These are phyloP conservation scores for Schlechtendalia chinensis DNA, from an alignment of 1,140 invertebrate genomes.

Conservation along the genomic window DNA sequence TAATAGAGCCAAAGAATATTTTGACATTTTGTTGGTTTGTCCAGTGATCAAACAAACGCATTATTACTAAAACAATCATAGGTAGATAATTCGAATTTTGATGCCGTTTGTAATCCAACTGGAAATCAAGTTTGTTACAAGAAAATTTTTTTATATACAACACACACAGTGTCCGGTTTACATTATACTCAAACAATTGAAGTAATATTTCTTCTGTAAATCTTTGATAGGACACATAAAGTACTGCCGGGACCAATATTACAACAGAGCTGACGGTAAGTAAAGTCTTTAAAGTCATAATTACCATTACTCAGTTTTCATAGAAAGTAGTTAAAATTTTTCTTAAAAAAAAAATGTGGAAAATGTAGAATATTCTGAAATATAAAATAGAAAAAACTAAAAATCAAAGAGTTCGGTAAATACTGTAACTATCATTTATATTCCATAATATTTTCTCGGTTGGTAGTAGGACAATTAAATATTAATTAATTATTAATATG, in stretches of 20 bases:
- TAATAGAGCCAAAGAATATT: slow-evolving; percentile 35
- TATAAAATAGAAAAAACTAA: too few species aligned
- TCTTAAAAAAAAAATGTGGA: slow-evolving; percentile 48
- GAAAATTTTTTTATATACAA: slow-evolving; percentile 1
- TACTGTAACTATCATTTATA: too few species aligned
- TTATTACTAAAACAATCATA: background rate
- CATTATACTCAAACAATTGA: background rate
- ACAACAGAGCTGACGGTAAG: too few species aligned
- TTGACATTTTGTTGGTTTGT: background rate
- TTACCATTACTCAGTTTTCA: too few species aligned
- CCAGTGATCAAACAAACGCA: background rate
- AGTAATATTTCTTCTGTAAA: background rate
- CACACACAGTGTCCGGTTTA: background rate
- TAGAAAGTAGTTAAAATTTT: background rate
- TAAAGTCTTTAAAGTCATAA: too few species aligned
- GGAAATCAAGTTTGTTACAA: background rate
- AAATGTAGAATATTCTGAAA: too few species aligned
- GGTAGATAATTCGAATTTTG: background rate
- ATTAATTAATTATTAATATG: too few species aligned
- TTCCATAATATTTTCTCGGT: too few species aligned
- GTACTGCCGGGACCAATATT: too few species aligned
- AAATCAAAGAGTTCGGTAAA: too few species aligned
- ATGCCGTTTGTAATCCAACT: slow-evolving; percentile 21
- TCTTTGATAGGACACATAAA: too few species aligned
- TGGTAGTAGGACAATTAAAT: too few species aligned